Base-by-base conservation (phyloP, 2,888 invertebrate genomes). In the Corythucha ciliata region DNA sequence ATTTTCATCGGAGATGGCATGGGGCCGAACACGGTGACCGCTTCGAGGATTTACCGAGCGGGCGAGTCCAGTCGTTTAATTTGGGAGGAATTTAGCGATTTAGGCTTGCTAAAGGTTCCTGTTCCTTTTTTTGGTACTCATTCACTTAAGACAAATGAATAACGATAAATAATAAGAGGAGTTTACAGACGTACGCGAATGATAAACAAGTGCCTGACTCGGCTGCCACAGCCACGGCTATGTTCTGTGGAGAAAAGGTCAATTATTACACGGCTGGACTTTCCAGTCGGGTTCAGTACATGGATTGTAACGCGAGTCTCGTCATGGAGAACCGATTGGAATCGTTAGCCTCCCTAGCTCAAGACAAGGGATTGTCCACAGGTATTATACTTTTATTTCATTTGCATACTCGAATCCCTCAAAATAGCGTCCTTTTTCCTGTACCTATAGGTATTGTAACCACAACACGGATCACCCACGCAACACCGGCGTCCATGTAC, bases 161-260 rank as follows among this genome's bases (percentile, higher is more conserved):
- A n/a, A n/a, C n/a, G n/a, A n/a, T n/a, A n/a, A n/a, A n/a, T n/a
- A n/a, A n/a, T n/a, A n/a, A n/a, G n/a, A n/a, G n/a, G n/a, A n/a
- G n/a, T n/a, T n/a, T n/a, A 6, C 67, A 90, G 89, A 91, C 92
- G 0, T 93, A 93, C 66, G 84, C 83, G 52, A 80, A 82, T 1
- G 78, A 93, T 65, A 83, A 81, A 63, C 81, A 87, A 72, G 88
- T 90, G 0, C 83, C 92, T 0, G 93, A 93, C 65, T 92, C 91
- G 0, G 85, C 90, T 0, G 82, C 83, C 34, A 83, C 91, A 0
- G 91, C 88, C 0, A 91, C 91, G 0, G 91, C 92, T 0, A 69
- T 88, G 46, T 81, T 91, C 60, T 74, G 79, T 42, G 93, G 93
- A 0, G 80, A 87, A 0, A 93, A 92, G 68, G 76, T 77, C 1